Base-by-base conservation (phyloP, 2,888 invertebrate species). In the Syrista parreyssii region DNA sequence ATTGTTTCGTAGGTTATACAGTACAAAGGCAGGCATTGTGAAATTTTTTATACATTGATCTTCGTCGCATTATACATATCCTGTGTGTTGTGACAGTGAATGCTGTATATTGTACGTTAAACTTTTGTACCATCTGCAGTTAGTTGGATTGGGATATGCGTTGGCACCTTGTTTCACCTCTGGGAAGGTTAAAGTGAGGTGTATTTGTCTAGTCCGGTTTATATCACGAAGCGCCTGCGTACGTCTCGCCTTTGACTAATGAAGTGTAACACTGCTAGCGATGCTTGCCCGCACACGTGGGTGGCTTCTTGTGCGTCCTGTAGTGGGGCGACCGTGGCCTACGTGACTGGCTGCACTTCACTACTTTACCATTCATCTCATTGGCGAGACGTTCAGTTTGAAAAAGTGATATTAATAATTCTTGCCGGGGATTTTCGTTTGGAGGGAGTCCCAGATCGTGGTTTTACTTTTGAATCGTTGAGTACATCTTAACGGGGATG, bases 281-380 rank as follows among this genome's bases (percentile, higher is more conserved):
- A 55, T 55, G 55, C 55, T 23, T 23, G 9, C 55, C 2, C 72
- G 77, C 76, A 79, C 73, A 76, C 77, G 74, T 76, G 74, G 15
- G 75, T 72, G 75, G 23, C 55, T 55, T 23, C 55, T 55, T 23
- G 55, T 55, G 6, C 9, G 23, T 55, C 55, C 23, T 55, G 55
- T 55, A 55, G 55, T 55, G 55, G 75, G 76, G 76, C 80, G 82
- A 84, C 81, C 80, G 86, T 85, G 91, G 92, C 92, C 89, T 92
- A 92, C 92, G 92, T 92, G 92, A 92, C 92, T 84, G 83, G 80
- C 84, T 84, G 89, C 91, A 91, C 90, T 84, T 84, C 77, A 30
- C 74, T n/a, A 23, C 12, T 74, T 74, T n/a, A 30, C 36, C n/a
- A 35, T 35, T 33, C 30, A 12, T 23, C 6, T 23, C 35, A 71